Evolutionary conservation across 2,888 invertebrate species (phyloP).

Genomic region (Arenicola marina): DNA sequence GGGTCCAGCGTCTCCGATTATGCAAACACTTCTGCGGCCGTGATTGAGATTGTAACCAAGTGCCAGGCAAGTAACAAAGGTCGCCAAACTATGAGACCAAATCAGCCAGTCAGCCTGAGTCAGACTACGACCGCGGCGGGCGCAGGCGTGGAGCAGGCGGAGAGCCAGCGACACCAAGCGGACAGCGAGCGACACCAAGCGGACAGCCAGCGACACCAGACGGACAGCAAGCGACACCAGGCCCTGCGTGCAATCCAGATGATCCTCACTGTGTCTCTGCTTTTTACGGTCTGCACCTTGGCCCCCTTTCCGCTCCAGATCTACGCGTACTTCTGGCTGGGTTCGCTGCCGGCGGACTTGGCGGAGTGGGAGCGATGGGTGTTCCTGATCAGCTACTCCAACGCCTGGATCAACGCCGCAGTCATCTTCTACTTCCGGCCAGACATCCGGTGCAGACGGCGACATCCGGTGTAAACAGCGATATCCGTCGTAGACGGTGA

Average conservation of each 20-base stretch:
- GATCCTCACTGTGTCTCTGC: constrained; percentile 8
- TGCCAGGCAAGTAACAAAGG: too few relatives aligned
- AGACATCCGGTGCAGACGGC: constrained; percentile 13
- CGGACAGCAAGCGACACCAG: not conserved
- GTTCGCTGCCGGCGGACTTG: not conserved
- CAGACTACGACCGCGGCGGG: too few relatives aligned
- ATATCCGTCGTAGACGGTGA: too few relatives aligned
- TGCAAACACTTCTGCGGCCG: too few relatives aligned
- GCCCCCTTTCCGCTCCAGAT: not conserved
- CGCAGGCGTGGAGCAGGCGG: too few relatives aligned
- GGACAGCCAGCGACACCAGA: too few relatives aligned
- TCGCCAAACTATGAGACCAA: too few relatives aligned
- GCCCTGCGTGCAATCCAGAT: constrained; percentile 7
- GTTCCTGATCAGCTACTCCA: constrained; percentile 15
- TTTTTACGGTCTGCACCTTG: constrained; percentile 12
- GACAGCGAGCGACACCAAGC: not conserved
- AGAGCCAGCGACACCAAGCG: too few relatives aligned
- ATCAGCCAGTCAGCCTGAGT: too few relatives aligned
- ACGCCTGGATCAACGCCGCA: constrained; percentile 15
- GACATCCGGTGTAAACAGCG: too few relatives aligned
- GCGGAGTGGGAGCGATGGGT: not conserved
- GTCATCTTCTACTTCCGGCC: constrained; percentile 12
- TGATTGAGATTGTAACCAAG: too few relatives aligned
- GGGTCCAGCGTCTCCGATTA: too few relatives aligned
- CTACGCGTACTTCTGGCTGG: constrained; percentile 8